phyloP scores from a whole-genome alignment of 1,140 invertebrate genomes.

The Polypedilum pembai region DNA sequence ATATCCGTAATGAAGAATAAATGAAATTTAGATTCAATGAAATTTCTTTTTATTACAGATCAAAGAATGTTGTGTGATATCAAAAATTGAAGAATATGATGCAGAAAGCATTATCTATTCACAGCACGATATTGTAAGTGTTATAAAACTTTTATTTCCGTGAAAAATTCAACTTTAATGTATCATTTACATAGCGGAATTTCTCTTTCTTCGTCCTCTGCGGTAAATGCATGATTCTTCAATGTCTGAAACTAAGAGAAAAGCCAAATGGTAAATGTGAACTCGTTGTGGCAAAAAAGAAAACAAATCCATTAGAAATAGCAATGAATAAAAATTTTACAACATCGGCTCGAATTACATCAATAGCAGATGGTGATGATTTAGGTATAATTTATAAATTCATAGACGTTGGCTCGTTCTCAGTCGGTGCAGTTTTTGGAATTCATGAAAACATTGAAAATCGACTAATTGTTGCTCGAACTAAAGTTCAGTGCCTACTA shows the following conservation, averaged over 20 bases:
- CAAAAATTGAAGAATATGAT: constrained; percentile 35
- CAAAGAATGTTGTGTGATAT: constrained; percentile 35
- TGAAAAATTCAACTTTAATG: neutral
- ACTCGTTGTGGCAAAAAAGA: neutral
- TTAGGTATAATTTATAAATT: constrained; percentile 35
- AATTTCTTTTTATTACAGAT: constrained; percentile 32
- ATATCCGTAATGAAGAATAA: neutral
- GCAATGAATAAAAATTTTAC: neutral
- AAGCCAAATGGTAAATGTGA: constrained; percentile 32
- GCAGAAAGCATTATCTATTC: constrained; percentile 38
- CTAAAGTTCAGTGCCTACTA: constrained; percentile 46
- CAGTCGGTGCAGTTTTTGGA: constrained; percentile 40
- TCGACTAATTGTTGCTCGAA: constrained; percentile 48
- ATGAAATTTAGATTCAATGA: neutral
- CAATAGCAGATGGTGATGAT: neutral
- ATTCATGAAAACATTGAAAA: constrained; percentile 48
- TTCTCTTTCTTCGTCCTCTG: constrained; percentile 41
- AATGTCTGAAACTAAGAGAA: constrained; percentile 35
- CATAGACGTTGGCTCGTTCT: constrained; percentile 39
- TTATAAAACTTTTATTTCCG: neutral
- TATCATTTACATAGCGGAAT: constrained; percentile 29
- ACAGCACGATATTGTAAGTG: constrained; percentile 32
- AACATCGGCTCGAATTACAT: neutral
- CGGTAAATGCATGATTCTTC: constrained; percentile 40
- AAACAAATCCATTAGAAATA: constrained; percentile 21